phyloP scores from a whole-genome alignment of 53 echinoderm and acorn worm genomes.

The Temnopleurus reevesii region DNA sequence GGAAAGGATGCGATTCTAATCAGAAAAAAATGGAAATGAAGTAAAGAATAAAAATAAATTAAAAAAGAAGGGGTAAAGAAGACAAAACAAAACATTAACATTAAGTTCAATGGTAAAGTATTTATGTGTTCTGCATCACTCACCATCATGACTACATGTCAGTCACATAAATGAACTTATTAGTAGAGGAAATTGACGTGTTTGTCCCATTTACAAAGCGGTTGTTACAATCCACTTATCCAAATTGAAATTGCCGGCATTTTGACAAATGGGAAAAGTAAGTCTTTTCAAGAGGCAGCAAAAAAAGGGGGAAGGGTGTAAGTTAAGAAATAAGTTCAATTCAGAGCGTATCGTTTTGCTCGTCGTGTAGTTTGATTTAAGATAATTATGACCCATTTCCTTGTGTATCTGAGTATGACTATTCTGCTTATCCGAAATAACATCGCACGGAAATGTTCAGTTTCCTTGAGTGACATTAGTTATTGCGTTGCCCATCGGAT shows the following conservation, averaged over 20 bases:
- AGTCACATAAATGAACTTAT: slow-evolving; percentile 5
- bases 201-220: not conserved
- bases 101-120: too few relatives aligned
- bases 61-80: too few relatives aligned
- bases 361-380: not conserved
- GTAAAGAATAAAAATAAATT: too few relatives aligned
- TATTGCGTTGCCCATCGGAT: not conserved
- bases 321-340: not conserved
- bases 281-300: too few relatives aligned
- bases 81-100: not conserved
- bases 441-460: not conserved
- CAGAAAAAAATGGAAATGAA: too few relatives aligned
- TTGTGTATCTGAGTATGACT: not conserved
- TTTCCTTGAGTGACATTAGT: not conserved
- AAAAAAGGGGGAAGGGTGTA: not conserved
- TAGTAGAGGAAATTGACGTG: not conserved
- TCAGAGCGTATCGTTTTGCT: not conserved
- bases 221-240: slow-evolving; percentile 19
- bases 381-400: not conserved
- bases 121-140: too few relatives aligned
- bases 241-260: not conserved
- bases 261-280: not conserved
- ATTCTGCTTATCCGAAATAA: not conserved
- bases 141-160: not conserved
- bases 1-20: too few relatives aligned